Base-by-base conservation (phyloP, 2,888 invertebrate species). In the Perithous albicinctus region DNA sequence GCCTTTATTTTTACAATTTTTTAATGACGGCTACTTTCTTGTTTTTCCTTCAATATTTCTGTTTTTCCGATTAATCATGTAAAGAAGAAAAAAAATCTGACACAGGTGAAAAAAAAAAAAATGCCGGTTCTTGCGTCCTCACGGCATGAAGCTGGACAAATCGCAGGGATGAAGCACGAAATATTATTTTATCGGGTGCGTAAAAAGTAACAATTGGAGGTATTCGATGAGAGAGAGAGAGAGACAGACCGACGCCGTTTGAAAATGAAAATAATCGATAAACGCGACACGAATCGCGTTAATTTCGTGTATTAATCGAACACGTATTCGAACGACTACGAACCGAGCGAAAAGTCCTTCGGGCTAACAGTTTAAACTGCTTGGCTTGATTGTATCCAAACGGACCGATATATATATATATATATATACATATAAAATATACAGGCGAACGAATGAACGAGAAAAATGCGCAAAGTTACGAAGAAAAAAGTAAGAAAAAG, bases 281-380 rank as follows among this genome's bases (percentile, higher is more conserved):
- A 38, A n/a, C n/a, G 38, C 51, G 48, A 51, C 35, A 3, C 18
- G 10, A 26, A 23, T 54, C 54, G 54, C 38, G 32, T 15, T 1
- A 7, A 54, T 35, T 35, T 38, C 5, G 38, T 2, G 5, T 32
- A 35, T 8, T 10, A 54, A 69, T 54, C 23, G 38, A 69, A 35
- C 12, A 15, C 20, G 20, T 8, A 38, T 26, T 26, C 69, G 54
- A 67, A 51, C 51, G 67, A 67, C 48, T 48, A 51, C 67, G 66
- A 67, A 67, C 10, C 38, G 61, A 38, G 15, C 61, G 59, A 35
- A 8, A 32, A n/a, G n/a, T 59, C 29, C 54, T 26, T 41, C n/a
- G 41, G n/a, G 54, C n/a, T 54, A 12, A 8, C 12, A 12, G 26
- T 7, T 1, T 10, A 7, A 20, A 26, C 51, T 0, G 51, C 51